phyloP scores from a whole-genome alignment of 2,797 vertebrate species.

The Loris lydekkerianus region DNA sequence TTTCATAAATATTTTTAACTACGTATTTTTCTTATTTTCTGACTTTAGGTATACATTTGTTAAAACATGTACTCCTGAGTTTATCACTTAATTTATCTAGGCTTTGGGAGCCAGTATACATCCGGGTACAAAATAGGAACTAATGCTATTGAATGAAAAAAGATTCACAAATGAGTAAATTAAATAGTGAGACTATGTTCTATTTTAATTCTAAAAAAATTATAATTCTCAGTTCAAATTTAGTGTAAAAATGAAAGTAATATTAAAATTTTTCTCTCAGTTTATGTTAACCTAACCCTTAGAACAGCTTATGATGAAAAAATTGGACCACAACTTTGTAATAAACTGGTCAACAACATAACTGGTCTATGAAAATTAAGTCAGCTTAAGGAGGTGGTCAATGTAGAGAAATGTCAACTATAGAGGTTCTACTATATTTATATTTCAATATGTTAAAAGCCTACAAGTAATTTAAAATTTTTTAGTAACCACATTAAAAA shows the following conservation, averaged over 20 bases:
- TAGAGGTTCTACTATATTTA: neutral
- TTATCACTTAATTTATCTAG: conserved; percentile 28
- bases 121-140: conserved; percentile 24
- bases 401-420: too few species aligned
- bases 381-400: too few species aligned
- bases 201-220: conserved; percentile 25
- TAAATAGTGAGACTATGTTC: neutral
- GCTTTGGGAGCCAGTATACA: neutral
- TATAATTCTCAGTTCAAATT: conserved; percentile 50
- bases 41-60: conserved; percentile 21
- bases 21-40: conserved; percentile 25
- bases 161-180: conserved; percentile 22
- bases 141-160: conserved; percentile 33
- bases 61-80: neutral
- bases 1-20: conserved; percentile 39
- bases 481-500: neutral
- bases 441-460: conserved; percentile 28
- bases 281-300: conserved; percentile 5
- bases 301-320: neutral
- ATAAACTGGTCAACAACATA: too few species aligned
- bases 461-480: neutral
- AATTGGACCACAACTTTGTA: neutral
- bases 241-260: conserved; percentile 14
- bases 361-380: too few species aligned
- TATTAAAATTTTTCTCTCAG: neutral